These are phyloP conservation scores for Porites australiensis DNA, from an alignment of 64 coral and sea anemone genomes.

Conservation along the genomic window DNA sequence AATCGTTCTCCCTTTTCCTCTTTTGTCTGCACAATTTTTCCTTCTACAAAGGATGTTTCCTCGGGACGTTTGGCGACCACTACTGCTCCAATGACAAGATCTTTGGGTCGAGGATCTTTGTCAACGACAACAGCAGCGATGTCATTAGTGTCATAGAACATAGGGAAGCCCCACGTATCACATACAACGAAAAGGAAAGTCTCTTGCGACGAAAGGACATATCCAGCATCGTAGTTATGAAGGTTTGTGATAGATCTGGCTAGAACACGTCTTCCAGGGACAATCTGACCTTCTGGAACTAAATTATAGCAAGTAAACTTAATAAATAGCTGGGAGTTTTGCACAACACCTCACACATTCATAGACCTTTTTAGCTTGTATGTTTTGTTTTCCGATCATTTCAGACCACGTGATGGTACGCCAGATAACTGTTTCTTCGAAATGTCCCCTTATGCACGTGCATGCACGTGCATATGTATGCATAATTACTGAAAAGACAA, in stretches of 20 bases:
- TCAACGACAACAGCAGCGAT: conserved; percentile 79
- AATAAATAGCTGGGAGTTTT: too few species aligned
- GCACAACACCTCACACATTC: too few species aligned
- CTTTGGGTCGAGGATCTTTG: conserved; percentile 29
- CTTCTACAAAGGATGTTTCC: conserved; percentile 24
- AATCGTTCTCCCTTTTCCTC: conserved; percentile 40
- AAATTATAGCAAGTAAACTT: neutral
- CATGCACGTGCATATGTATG: too few species aligned
- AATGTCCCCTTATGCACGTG: too few species aligned
- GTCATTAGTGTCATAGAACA: conserved; percentile 72
- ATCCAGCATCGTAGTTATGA: conserved; percentile 67
- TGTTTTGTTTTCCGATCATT: too few species aligned
- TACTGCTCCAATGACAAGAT: conserved; percentile 51
- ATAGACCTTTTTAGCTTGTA: too few species aligned
- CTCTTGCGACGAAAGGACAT: conserved; percentile 38
- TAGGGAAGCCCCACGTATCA: conserved; percentile 32
- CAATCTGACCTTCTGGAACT: conserved; percentile 77
- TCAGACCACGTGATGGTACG: too few species aligned
- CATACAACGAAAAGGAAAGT: conserved; percentile 51
- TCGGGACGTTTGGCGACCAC: conserved; percentile 64
- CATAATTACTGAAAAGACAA: too few species aligned
- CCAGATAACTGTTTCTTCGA: too few species aligned
- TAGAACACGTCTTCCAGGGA: conserved; percentile 76
- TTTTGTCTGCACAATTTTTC: conserved; percentile 43
- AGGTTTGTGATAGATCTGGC: conserved; percentile 69